Percentiles rank a stretch among this genome's conserved stretches.
Conservation (phyloP, 2,888 invertebrate genomes). For the Dryadula phaetusa region DNA sequence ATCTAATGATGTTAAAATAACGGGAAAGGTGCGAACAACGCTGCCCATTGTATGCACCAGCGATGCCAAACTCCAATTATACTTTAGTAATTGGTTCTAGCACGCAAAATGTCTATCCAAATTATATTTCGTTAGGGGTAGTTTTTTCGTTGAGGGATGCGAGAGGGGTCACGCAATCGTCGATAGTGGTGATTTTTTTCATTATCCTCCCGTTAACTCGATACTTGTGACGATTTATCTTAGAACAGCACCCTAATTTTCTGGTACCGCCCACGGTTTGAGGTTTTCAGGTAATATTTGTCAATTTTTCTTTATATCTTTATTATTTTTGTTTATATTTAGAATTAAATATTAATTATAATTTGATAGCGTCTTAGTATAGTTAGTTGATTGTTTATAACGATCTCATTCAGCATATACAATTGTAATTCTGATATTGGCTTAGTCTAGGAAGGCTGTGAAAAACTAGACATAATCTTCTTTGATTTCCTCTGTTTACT, state of each 20-base stretch:
- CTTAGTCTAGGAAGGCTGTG: too few species aligned
- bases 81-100: slow-evolving; percentile 69
- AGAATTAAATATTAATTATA: too few species aligned
- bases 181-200: slow-evolving; percentile 79
- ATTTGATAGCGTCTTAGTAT: too few species aligned
- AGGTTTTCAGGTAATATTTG: background rate
- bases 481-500: too few species aligned
- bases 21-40: slow-evolving; percentile 73
- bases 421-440: too few species aligned
- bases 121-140: slow-evolving; percentile 74
- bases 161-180: slow-evolving; percentile 65
- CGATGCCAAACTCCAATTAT: slow-evolving; percentile 80
- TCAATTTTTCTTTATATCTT: background rate
- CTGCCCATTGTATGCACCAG: slow-evolving; percentile 70
- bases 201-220: slow-evolving; percentile 83
- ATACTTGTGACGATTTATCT: slow-evolving; percentile 70
- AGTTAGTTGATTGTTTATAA: too few species aligned
- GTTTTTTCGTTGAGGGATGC: slow-evolving; percentile 65
- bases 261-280: slow-evolving; percentile 11
- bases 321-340: too few species aligned
- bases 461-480: too few species aligned
- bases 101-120: slow-evolving; percentile 84
- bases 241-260: slow-evolving; percentile 41
- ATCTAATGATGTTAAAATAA: slow-evolving; percentile 68
- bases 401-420: too few species aligned